Evolutionary conservation across 2,888 invertebrate species (phyloP), one percentile per base, ranked within the genome.

Genomic region (Amblyteles armatorius): DNA sequence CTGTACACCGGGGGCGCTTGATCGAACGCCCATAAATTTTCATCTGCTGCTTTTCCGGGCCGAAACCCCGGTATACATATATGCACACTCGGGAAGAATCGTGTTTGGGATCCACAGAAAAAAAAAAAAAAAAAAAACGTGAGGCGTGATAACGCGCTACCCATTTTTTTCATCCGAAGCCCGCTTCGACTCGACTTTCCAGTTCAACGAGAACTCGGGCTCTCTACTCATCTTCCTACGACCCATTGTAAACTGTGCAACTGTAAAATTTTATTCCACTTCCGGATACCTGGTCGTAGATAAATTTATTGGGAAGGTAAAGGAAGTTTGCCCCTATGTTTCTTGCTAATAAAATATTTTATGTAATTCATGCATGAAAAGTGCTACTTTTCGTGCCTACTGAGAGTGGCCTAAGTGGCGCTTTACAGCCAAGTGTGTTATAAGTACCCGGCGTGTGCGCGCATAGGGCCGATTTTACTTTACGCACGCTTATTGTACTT

Each of bases 1-100:
- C 82, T 68, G 79, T 80, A 82, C 69, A 71, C 33, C 68, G 82
- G 82, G 82, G 74, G 71, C 57, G 83, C 80, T 87, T 87, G 87
- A 89, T 87, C 86, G 89, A 84, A 73, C 67, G 74, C 82, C 87
- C 87, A 89, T 89, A 88, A 89, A 89, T 88, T 88, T 87, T 88
- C 87, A 87, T 89, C 85, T 84, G 79, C 83, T 82, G 83, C 83
- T 83, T 85, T 85, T 83, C 84, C 78, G 40, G 60, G 60, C 69
- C 52, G 50, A 87, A 87, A 63, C 74, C 29, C 77, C 9, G 52
- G 52, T 71, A 33, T 50, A 40, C 33, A 50, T 33, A 26, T 26
- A 60, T n/a, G 19, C 26, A 50, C 50, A 26, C 44, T 44, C 29
- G 19, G 7, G 48, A 16, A 50, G 48, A 36, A 73, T 74, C 81